These are phyloP conservation scores for Mobula hypostoma DNA, from an alignment of 2,113 vertebrate genomes.

Conservation along the genomic window DNA sequence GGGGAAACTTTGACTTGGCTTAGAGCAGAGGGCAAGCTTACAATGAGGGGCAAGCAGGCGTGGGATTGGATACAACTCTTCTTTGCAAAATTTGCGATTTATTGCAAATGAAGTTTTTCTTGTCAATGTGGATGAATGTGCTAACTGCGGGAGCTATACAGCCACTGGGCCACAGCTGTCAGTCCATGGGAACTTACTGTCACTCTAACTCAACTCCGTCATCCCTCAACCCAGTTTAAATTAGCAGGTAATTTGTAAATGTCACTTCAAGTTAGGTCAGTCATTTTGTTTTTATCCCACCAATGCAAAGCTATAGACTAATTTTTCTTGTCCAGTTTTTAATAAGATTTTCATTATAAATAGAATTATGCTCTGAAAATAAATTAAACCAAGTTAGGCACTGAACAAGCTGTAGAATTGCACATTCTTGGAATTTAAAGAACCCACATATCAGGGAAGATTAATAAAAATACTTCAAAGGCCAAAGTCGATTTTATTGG, in stretches of 20 bases:
- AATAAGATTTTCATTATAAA: slow-evolving; percentile 99
- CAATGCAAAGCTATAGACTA: slow-evolving; percentile 83
- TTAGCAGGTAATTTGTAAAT: slow-evolving; percentile 99
- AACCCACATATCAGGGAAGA: slow-evolving; percentile 68
- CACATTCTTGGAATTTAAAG: slow-evolving; percentile 72
- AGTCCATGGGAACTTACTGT: slow-evolving; percentile 83
- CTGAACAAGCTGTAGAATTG: slow-evolving; percentile 63
- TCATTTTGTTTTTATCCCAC: slow-evolving; percentile 97
- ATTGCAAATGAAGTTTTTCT: slow-evolving; percentile 52
- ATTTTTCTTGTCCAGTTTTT: slow-evolving; percentile 96
- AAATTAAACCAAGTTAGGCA: slow-evolving; percentile 94
- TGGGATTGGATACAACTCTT: slow-evolving; percentile 53
- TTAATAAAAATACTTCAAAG: slow-evolving; percentile 86
- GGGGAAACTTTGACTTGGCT: slow-evolving; percentile 44
- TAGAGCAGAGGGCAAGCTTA: slow-evolving; percentile 42
- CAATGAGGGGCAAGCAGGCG: slow-evolving; percentile 32
- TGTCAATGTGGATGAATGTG: slow-evolving; percentile 59
- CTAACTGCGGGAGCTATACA: slow-evolving; percentile 65
- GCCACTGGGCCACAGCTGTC: slow-evolving; percentile 76
- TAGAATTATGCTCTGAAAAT: slow-evolving; percentile 98
- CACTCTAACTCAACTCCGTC: slow-evolving; percentile 91
- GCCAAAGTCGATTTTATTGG: slow-evolving; percentile 77
- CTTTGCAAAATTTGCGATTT: slow-evolving; percentile 61
- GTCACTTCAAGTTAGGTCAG: slow-evolving; percentile 98
- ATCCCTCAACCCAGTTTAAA: slow-evolving; percentile 99